phyloP scores from a whole-genome alignment of 2,797 vertebrate species.

The Heteromormyrus szaboi region DNA sequence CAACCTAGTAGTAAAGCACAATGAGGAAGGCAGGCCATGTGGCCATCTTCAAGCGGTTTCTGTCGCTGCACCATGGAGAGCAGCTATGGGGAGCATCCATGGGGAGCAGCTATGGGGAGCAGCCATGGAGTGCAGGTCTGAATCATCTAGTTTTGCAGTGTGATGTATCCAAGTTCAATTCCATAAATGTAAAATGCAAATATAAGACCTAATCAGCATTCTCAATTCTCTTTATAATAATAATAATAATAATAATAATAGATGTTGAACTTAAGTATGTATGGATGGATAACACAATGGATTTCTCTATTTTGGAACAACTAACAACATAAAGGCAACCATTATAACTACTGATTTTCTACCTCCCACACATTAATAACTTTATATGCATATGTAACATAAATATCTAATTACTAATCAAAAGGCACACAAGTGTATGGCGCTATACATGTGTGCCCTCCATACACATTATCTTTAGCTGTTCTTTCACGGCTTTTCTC shows the following conservation, averaged over 20 bases:
- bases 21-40: too few relatives aligned
- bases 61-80: background rate
- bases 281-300: background rate
- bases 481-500: slow-evolving; percentile 42
- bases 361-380: background rate
- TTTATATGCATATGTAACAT: background rate
- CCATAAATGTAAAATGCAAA: background rate
- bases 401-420: slow-evolving; percentile 15
- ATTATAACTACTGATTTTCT: background rate
- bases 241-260: background rate
- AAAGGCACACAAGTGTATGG: slow-evolving; percentile 7
- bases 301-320: background rate
- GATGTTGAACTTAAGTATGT: background rate
- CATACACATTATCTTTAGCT: slow-evolving; percentile 7
- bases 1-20: background rate
- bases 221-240: background rate
- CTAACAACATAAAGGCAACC: background rate
- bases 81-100: too few relatives aligned
- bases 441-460: background rate
- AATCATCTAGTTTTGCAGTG: background rate
- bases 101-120: too few relatives aligned
- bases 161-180: background rate
- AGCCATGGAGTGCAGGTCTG: background rate
- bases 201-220: background rate
- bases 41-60: background rate